phyloP scores from a whole-genome alignment of 2,797 vertebrate species.

The Heterohyrax brucei region DNA sequence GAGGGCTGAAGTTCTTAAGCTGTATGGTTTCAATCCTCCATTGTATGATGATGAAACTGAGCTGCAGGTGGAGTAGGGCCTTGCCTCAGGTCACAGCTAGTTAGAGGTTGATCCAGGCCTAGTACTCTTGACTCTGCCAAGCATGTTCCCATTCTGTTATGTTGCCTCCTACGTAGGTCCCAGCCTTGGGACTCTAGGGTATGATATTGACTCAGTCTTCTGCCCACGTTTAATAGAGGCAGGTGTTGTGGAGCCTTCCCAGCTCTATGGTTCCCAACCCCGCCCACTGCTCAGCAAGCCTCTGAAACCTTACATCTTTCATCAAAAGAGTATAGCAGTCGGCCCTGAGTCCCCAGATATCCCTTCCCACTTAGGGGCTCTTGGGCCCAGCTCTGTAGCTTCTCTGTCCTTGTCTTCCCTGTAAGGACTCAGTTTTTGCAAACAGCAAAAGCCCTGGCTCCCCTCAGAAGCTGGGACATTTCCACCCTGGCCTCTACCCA shows the following conservation, averaged over 20 bases:
- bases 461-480: constrained; percentile 75
- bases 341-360: neutral
- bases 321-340: neutral
- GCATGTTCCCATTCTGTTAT: neutral
- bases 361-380: neutral
- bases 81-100: neutral
- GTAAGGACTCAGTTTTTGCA: neutral
- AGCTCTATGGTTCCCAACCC: neutral
- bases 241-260: neutral
- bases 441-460: constrained; percentile 32
- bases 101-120: neutral
- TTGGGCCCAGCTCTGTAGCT: neutral
- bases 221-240: neutral
- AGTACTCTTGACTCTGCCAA: neutral
- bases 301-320: neutral
- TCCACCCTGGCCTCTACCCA: constrained; percentile 81
- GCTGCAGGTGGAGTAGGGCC: neutral
- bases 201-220: neutral
- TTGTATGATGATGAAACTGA: neutral
- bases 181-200: neutral
- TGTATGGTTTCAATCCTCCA: neutral
- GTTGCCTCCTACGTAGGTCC: neutral
- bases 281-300: neutral
- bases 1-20: neutral
- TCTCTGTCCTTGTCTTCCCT: neutral